Conservation (phyloP, 2,888 invertebrate species). For the Plusia festucae region DNA sequence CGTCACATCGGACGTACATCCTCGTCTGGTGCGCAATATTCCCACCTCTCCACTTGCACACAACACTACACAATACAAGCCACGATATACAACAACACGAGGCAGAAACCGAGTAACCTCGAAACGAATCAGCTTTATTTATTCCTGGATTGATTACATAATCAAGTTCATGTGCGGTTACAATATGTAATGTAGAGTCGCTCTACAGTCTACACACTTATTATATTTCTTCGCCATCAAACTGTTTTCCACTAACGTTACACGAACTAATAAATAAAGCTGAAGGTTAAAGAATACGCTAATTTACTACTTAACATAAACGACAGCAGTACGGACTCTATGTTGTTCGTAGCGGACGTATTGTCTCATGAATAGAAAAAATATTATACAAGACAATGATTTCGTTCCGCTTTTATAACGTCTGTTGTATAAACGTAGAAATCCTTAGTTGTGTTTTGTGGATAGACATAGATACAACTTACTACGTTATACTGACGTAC, state of each 20-base stretch:
- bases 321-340: slow-evolving; percentile 12
- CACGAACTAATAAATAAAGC: slow-evolving; percentile 25
- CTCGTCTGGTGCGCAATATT: slow-evolving; percentile 79
- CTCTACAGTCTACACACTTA: slow-evolving; percentile 8
- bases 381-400: slow-evolving; percentile 12
- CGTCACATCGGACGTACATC: slow-evolving; percentile 86
- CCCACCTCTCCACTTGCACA: slow-evolving; percentile 74
- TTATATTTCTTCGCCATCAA: slow-evolving; percentile 11
- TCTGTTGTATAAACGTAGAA: neutral
- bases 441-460: slow-evolving; percentile 10
- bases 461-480: neutral
- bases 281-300: slow-evolving; percentile 30
- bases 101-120: slow-evolving; percentile 67
- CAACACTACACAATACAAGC: slow-evolving; percentile 63
- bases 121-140: slow-evolving; percentile 74
- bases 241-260: slow-evolving; percentile 5
- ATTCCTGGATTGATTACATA: slow-evolving; percentile 76
- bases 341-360: slow-evolving; percentile 8
- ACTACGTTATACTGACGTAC: neutral
- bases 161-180: slow-evolving; percentile 64
- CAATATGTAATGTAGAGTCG: slow-evolving; percentile 33
- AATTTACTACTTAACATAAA: slow-evolving; percentile 25
- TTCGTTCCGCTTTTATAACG: neutral
- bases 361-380: slow-evolving; percentile 13
- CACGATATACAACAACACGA: slow-evolving; percentile 65